These are phyloP conservation scores for Sylvilagus floridanus DNA, from an alignment of 2,797 vertebrate species.

Conservation along the genomic window DNA sequence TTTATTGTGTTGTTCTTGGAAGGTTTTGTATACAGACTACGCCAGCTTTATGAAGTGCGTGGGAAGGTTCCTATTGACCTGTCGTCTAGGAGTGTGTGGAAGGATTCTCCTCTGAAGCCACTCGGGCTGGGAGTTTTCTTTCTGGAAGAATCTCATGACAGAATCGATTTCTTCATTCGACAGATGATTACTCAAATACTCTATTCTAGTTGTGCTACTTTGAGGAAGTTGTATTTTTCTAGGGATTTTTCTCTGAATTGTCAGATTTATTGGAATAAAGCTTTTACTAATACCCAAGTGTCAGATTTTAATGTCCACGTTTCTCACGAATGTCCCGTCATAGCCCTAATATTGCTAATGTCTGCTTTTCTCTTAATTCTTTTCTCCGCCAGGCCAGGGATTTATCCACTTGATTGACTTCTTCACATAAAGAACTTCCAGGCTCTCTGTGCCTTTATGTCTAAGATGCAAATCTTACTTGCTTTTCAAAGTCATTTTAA, in stretches of 20 bases:
- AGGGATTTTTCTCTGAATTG: neutral
- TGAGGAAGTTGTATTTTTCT: neutral
- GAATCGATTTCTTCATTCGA: neutral
- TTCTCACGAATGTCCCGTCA: neutral
- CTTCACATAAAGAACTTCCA: conserved; percentile 22
- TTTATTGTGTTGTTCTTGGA: neutral
- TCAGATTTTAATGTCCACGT: neutral
- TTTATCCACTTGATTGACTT: neutral
- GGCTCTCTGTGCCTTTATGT: neutral
- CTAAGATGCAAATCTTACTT: neutral
- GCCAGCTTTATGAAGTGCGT: neutral
- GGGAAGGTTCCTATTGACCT: neutral
- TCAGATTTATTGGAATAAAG: neutral
- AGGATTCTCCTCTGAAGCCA: neutral
- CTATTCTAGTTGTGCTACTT: neutral
- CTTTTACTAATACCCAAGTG: neutral
- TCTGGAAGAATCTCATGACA: neutral
- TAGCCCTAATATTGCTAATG: neutral
- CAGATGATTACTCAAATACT: neutral
- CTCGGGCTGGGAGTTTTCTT: neutral
- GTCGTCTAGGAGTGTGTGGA: neutral
- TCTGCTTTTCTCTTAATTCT: neutral
- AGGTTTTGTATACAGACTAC: neutral
- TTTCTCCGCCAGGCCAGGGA: neutral
- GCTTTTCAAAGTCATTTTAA: neutral